phyloP scores from a whole-genome alignment of 2,888 invertebrate species.

The Choreutis nemorana region DNA sequence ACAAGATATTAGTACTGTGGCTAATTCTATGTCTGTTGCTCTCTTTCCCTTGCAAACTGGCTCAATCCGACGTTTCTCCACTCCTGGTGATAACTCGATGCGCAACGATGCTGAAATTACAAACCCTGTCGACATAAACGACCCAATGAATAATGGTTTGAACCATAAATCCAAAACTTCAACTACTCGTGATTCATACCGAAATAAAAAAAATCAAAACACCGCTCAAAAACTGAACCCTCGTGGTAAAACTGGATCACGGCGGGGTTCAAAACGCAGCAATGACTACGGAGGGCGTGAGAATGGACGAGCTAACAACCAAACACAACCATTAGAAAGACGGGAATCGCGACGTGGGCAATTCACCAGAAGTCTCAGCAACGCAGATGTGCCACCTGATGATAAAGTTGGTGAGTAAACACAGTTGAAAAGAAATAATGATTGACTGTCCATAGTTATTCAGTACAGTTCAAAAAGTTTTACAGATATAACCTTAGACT shows the following conservation, averaged over 20 bases:
- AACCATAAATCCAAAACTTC: constrained; percentile 13
- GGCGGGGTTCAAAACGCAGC: constrained; percentile 50
- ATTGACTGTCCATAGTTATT: too few relatives aligned
- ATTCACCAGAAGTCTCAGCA: constrained; percentile 83
- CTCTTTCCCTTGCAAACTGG: constrained; percentile 64
- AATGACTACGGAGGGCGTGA: constrained; percentile 70
- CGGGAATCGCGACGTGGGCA: constrained; percentile 67
- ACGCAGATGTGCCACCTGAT: constrained; percentile 82
- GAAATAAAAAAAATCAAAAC: constrained; percentile 32
- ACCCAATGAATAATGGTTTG: too few relatives aligned
- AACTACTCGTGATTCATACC: constrained; percentile 13
- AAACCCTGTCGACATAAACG: constrained; percentile 15
- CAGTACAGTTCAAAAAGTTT: too few relatives aligned
- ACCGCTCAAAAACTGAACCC: too few relatives aligned
- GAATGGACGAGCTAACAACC: constrained; percentile 59
- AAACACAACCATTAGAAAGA: constrained; percentile 58
- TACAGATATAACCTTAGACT: too few relatives aligned
- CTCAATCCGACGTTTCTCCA: constrained; percentile 53
- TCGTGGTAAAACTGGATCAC: constrained; percentile 16
- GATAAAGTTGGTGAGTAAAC: constrained; percentile 72
- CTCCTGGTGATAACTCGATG: constrained; percentile 30
- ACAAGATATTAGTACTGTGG: constrained; percentile 53
- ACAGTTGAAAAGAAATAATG: too few relatives aligned
- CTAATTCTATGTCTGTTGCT: constrained; percentile 68
- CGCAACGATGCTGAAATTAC: constrained; percentile 13